phyloP scores from a whole-genome alignment of 2,113 vertebrate genomes.

The Pluvianellus socialis region DNA sequence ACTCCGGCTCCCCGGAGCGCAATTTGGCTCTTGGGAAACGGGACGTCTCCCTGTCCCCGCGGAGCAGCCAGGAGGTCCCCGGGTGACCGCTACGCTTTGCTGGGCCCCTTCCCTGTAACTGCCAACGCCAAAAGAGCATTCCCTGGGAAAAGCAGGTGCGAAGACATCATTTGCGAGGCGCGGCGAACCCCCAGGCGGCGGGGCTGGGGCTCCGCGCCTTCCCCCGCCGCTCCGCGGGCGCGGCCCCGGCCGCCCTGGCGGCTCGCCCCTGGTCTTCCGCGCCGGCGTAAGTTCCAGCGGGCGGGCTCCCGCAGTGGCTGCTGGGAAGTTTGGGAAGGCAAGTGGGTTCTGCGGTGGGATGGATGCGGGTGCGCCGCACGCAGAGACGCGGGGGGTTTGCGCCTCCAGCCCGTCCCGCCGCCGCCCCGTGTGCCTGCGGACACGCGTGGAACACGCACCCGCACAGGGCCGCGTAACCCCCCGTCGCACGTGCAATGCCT shows the following conservation, averaged over 20 bases:
- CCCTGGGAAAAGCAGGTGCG: neutral
- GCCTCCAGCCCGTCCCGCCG: rapidly evolving
- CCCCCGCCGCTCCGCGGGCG: neutral
- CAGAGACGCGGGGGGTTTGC: neutral
- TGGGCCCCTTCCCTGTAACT: neutral
- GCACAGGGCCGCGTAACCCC: neutral
- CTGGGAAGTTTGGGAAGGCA: neutral
- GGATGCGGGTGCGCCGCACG: rapidly evolving
- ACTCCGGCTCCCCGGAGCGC: neutral
- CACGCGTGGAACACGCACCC: neutral
- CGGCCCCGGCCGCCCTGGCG: rapidly evolving
- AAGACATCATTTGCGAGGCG: neutral
- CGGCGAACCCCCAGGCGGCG: neutral
- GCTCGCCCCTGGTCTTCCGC: neutral
- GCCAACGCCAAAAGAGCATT: neutral
- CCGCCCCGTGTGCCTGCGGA: neutral
- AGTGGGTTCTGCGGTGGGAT: neutral
- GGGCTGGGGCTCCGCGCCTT: neutral
- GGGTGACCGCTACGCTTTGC: neutral
- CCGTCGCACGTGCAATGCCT: neutral
- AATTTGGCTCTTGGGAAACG: neutral
- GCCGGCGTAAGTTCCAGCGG: neutral
- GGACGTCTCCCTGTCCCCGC: too few relatives aligned
- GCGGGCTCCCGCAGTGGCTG: rapidly evolving
- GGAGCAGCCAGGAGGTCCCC: neutral